These are phyloP conservation scores for Dilophus febrilis DNA, from an alignment of 2,888 invertebrate genomes.

Conservation along the genomic window DNA sequence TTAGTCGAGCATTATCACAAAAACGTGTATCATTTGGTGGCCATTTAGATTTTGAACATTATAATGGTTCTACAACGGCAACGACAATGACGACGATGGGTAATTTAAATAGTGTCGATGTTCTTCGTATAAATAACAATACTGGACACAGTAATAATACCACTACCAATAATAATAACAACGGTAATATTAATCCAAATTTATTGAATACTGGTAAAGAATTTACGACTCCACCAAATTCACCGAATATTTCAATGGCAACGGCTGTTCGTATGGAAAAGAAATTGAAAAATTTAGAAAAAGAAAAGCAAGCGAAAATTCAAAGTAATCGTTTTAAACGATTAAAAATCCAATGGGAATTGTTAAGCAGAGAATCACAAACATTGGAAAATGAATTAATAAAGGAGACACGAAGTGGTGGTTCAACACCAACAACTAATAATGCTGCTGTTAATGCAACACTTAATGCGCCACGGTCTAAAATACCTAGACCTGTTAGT, in stretches of 20 bases:
- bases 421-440: conserved; percentile 29
- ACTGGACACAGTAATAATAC: too few species aligned
- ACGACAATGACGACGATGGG: too few species aligned
- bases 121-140: too few species aligned
- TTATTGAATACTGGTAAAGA: conserved; percentile 15
- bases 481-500: conserved; percentile 30
- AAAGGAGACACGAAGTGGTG: conserved; percentile 22
- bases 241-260: conserved; percentile 51
- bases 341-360: conserved; percentile 30
- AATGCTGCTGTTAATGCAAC: conserved; percentile 8
- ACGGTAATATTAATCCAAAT: conserved; percentile 4
- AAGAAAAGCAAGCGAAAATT: conserved; percentile 24
- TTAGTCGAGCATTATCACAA: conserved; percentile 28
- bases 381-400: conserved; percentile 26
- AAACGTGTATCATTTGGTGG: conserved; percentile 30
- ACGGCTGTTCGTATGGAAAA: conserved; percentile 11
- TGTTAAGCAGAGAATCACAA: conserved; percentile 29
- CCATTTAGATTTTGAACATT: conserved; percentile 10
- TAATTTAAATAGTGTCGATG: too few species aligned
- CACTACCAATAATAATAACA: conserved; percentile 1
- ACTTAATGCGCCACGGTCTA: conserved; percentile 22
- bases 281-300: conserved; percentile 9
- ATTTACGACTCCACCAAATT: conserved; percentile 52
- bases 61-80: too few species aligned
- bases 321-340: conserved; percentile 30